These are phyloP conservation scores for Heliconius melpomene DNA, from an alignment of 1,140 invertebrate genomes.

Conservation along the genomic window DNA sequence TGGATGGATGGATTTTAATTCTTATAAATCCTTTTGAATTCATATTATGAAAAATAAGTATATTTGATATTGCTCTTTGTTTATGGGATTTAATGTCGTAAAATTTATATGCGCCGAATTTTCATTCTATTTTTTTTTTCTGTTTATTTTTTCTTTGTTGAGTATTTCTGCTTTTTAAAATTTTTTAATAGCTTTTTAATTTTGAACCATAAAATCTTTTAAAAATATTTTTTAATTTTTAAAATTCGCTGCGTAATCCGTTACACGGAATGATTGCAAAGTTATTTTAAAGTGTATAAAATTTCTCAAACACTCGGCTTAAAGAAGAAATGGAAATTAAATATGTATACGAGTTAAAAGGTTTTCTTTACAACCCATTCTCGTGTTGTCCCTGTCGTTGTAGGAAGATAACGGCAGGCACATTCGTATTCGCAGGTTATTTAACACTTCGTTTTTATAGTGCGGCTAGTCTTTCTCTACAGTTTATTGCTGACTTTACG, in stretches of 20 bases:
- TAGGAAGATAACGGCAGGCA: neutral
- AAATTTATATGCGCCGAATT: too few species aligned
- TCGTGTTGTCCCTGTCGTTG: neutral
- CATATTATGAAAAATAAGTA: too few species aligned
- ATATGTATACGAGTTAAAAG: conserved; percentile 5
- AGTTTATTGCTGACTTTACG: neutral
- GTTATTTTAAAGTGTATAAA: neutral
- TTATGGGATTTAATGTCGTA: too few species aligned
- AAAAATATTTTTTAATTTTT: too few species aligned
- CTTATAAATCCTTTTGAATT: too few species aligned
- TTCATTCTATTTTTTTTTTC: too few species aligned
- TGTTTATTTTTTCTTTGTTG: neutral
- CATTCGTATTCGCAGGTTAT: too few species aligned
- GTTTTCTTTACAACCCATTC: neutral
- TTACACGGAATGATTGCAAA: neutral
- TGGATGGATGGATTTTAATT: too few species aligned
- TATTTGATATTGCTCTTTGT: too few species aligned
- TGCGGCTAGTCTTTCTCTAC: neutral
- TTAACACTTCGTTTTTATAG: neutral
- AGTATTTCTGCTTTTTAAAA: too few species aligned
- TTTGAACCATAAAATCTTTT: too few species aligned
- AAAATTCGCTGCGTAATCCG: neutral
- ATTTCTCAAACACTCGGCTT: neutral
- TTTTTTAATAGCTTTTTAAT: too few species aligned
- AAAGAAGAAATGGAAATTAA: conserved; percentile 3